phyloP scores from a whole-genome alignment of 1,140 invertebrate species.

The Megalonaias nervosa region DNA sequence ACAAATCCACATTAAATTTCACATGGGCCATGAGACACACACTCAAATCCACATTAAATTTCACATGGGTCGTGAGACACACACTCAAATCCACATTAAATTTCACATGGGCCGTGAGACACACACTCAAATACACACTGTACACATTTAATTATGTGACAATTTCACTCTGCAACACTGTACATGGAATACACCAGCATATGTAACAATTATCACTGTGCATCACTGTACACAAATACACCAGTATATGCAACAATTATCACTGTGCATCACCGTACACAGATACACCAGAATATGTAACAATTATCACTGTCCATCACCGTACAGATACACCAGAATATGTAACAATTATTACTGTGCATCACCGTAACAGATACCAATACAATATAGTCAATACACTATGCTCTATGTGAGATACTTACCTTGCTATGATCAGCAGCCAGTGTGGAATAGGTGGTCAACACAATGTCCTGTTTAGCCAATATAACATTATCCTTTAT shows the following conservation, averaged over 20 bases:
- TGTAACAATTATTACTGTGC: neutral
- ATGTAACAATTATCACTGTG: neutral
- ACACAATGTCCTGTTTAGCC: constrained; percentile 71
- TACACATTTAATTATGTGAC: neutral
- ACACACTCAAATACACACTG: too few species aligned
- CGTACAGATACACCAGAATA: neutral
- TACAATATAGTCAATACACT: neutral
- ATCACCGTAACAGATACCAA: neutral
- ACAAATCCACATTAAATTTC: too few species aligned
- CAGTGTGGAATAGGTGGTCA: constrained; percentile 71
- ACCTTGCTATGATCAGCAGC: constrained; percentile 40
- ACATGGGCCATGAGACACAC: too few species aligned
- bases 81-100: too few species aligned
- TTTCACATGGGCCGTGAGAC: too few species aligned
- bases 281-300: neutral
- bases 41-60: too few species aligned
- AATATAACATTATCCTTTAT: constrained; percentile 56
- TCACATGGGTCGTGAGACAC: too few species aligned
- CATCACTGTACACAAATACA: neutral
- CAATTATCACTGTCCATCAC: neutral
- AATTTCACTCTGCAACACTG: neutral
- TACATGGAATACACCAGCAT: neutral
- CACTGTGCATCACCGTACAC: neutral
- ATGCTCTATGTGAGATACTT: neutral
- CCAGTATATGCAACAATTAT: neutral